phyloP scores from a whole-genome alignment of 2,888 invertebrate genomes.

The Morpho deidamia region DNA sequence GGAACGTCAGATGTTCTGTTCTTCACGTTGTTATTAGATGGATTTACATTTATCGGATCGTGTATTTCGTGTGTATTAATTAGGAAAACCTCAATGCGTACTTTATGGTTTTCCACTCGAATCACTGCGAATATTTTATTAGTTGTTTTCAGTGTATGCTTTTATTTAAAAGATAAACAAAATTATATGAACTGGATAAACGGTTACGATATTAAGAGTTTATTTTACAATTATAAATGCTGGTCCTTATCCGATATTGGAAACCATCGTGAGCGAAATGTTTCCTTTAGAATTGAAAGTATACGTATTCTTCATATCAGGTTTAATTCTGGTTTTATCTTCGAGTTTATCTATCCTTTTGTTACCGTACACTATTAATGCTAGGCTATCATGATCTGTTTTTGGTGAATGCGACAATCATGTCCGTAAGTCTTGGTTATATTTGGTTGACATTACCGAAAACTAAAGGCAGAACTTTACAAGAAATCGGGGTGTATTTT shows the following conservation, averaged over 20 bases:
- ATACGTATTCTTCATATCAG: slow-evolving; percentile 10
- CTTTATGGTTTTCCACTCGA: slow-evolving; percentile 26
- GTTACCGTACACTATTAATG: neutral
- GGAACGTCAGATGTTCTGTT: slow-evolving; percentile 24
- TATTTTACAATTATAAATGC: slow-evolving; percentile 25
- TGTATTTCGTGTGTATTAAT: slow-evolving; percentile 24
- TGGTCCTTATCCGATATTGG: slow-evolving; percentile 28
- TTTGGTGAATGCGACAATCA: neutral
- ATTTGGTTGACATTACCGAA: neutral
- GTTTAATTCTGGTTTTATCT: neutral
- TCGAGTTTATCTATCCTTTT: neutral
- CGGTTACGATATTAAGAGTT: slow-evolving; percentile 22
- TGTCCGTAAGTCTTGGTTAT: neutral
- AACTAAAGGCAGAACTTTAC: too few species aligned
- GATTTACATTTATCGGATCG: slow-evolving; percentile 22
- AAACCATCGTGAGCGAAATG: slow-evolving; percentile 28
- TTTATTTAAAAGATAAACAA: slow-evolving; percentile 17
- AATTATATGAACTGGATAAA: slow-evolving; percentile 15
- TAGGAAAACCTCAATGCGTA: slow-evolving; percentile 22
- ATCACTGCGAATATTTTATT: slow-evolving; percentile 19
- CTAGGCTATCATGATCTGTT: neutral
- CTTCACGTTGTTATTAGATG: slow-evolving; percentile 23
- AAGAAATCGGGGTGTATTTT: neutral
- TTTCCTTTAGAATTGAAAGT: slow-evolving; percentile 30
- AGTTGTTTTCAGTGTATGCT: slow-evolving; percentile 18